Evolutionary conservation across 2,888 invertebrate genomes (phyloP).

Genomic region (Agrotis clavis): DNA sequence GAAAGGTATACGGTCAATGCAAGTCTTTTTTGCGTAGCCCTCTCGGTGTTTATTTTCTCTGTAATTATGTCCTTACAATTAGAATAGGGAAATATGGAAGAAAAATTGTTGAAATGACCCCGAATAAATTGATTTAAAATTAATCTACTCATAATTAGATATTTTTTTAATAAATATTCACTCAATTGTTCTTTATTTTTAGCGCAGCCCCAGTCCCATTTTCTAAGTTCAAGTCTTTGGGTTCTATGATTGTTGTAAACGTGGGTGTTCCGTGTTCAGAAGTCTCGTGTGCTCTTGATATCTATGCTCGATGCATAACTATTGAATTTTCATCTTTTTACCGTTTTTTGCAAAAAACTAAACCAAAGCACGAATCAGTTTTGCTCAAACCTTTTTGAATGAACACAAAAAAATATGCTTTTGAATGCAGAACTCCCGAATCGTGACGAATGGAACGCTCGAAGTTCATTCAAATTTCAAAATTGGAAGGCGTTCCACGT

Average conservation of each 20-base stretch:
- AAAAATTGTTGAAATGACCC: no score
- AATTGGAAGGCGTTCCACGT: slow-evolving; percentile 86
- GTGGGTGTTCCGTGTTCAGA: slow-evolving; percentile 9
- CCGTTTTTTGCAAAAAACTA: slow-evolving; percentile 24
- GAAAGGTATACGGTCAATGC: slow-evolving; percentile 55
- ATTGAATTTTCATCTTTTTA: slow-evolving; percentile 10
- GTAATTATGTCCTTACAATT: neutral
- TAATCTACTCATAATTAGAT: no score
- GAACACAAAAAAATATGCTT: slow-evolving; percentile 70
- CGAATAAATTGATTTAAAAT: no score
- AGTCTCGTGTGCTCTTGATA: neutral
- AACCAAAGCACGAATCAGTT: slow-evolving; percentile 46
- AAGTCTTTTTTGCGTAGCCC: slow-evolving; percentile 52
- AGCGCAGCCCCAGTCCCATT: no score
- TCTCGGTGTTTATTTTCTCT: slow-evolving; percentile 31
- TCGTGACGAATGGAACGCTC: slow-evolving; percentile 81
- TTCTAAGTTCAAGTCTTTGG: no score
- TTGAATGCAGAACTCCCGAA: slow-evolving; percentile 79
- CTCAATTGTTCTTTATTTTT: neutral
- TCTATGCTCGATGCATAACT: slow-evolving; percentile 5
- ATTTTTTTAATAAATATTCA: no score
- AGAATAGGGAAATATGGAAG: no score
- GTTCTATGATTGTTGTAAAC: neutral
- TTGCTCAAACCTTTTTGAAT: slow-evolving; percentile 50
- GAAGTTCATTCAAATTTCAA: slow-evolving; percentile 77